Conservation (phyloP, 2,888 invertebrate genomes). For the Drosophila emarginata region DNA sequence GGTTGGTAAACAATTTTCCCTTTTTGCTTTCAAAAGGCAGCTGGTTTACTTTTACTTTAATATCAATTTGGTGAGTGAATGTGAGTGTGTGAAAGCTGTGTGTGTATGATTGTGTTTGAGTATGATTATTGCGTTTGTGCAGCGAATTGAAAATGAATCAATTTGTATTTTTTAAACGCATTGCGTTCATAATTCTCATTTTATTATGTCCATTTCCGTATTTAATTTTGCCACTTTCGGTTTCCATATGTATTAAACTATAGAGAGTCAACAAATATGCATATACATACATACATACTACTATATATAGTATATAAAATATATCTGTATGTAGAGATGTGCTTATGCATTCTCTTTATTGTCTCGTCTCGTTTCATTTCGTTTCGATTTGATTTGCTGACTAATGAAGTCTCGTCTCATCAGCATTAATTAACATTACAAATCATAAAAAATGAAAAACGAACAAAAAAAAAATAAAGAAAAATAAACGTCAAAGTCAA, state of each 20-base stretch:
- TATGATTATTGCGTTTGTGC: conserved; percentile 16
- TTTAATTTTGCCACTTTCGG: conserved; percentile 64
- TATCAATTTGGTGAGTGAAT: conserved; percentile 3
- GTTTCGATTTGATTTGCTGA: conserved; percentile 50
- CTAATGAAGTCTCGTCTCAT: conserved; percentile 56
- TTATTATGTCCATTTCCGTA: conserved; percentile 57
- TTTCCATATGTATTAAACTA: conserved; percentile 45
- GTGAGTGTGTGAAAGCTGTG: background rate
- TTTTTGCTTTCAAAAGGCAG: conserved; percentile 12
- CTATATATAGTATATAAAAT: conserved; percentile 14
- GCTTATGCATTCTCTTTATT: conserved; percentile 53
- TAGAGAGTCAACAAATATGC: conserved; percentile 21
- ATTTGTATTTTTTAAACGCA: conserved; percentile 48
- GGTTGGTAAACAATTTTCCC: conserved; percentile 61
- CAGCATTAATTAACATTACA: conserved; percentile 72
- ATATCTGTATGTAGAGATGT: conserved; percentile 16
- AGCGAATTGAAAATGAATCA: conserved; percentile 57
- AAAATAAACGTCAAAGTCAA: conserved; percentile 26
- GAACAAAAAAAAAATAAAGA: conserved; percentile 34
- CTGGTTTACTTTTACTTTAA: conserved; percentile 63
- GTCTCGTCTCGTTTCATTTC: conserved; percentile 22
- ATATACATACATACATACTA: conserved; percentile 16
- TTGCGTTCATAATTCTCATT: conserved; percentile 61
- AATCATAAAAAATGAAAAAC: conserved; percentile 63
- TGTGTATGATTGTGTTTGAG: background rate